Percentiles rank a stretch among this genome's conserved stretches.
phyloP scores from a whole-genome alignment of 2,797 vertebrate species.

The Kryptopterus vitreolus region DNA sequence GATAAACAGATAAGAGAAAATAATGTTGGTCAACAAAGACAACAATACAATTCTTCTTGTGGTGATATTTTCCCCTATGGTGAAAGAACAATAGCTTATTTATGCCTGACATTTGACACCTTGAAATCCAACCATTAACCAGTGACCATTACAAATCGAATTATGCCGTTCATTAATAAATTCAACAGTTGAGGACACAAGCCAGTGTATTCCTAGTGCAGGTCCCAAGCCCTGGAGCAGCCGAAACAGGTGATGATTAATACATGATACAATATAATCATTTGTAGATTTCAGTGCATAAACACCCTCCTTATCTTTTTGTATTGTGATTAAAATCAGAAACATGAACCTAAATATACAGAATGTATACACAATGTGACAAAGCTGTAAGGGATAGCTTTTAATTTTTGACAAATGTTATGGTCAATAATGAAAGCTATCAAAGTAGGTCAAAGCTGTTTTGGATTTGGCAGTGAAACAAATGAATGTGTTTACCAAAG shows the following conservation, averaged over 20 bases:
- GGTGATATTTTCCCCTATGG: background rate
- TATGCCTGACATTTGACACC: background rate
- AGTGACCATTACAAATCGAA: background rate
- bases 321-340: background rate
- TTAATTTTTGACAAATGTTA: background rate
- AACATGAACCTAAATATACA: background rate
- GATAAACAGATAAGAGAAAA: background rate
- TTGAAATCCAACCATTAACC: background rate
- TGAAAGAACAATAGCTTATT: background rate
- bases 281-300: background rate
- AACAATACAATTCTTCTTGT: background rate
- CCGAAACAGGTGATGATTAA: no score
- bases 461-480: background rate
- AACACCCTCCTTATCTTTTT: background rate
- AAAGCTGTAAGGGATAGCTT: background rate
- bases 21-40: background rate
- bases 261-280: background rate
- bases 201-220: no score
- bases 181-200: no score
- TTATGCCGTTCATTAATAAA: background rate
- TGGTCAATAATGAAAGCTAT: background rate
- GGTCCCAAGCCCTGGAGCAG: no score
- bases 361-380: background rate
- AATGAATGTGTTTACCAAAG: background rate
- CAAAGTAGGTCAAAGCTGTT: background rate